Evolutionary conservation across 2,113 vertebrate genomes (phyloP), one percentile per base, ranked within the genome.

Genomic region (Steatornis caripensis): DNA sequence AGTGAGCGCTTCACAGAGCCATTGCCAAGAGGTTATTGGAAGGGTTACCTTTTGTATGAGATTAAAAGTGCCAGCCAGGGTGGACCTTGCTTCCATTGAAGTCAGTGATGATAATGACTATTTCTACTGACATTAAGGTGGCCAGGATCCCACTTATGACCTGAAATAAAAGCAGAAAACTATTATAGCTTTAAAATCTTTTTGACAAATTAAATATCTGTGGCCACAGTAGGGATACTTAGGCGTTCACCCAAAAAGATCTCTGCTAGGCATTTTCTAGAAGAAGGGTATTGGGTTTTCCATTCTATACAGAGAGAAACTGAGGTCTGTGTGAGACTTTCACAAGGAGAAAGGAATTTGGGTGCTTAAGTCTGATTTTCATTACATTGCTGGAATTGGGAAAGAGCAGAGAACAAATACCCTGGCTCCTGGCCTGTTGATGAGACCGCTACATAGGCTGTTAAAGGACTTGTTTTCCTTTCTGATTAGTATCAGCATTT

Each of bases 391-490:
- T 81, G 75, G 60, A 95, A 66, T 2, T 69, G 84, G 54, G 43
- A 84, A 60, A 62, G 19, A 27, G 32, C 14, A 21, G 5, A 90
- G 70, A 93, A 76, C 36, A 94, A 93, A 82, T 49, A 93, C n/a
- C 14, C 41, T 83, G 80, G 45, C 69, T 96, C 61, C 77, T 37
- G 58, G 74, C 32, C 69, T 87, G 76, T 84, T 94, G 95, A 86
- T 84, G 84, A 92, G 84, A 93, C 93, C 27, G 49, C 76, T 87
- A 65, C 57, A 85, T n/a, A 84, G 53, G 76, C 87, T 89, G 83
- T 89, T 95, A 95, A 95, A 95, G 80, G 86, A 79, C 80, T 93
- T 94, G 87, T 87, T 95, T 95, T 93, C 57, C 49, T 87, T 90
- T 93, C 92, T 95, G 91, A 91, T 95, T 95, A 91, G 76, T 82